Percentiles rank a stretch among this genome's conserved stretches.
These are phyloP conservation scores for Gallinago media DNA, from an alignment of 2,113 vertebrate species.

Conservation along the genomic window DNA sequence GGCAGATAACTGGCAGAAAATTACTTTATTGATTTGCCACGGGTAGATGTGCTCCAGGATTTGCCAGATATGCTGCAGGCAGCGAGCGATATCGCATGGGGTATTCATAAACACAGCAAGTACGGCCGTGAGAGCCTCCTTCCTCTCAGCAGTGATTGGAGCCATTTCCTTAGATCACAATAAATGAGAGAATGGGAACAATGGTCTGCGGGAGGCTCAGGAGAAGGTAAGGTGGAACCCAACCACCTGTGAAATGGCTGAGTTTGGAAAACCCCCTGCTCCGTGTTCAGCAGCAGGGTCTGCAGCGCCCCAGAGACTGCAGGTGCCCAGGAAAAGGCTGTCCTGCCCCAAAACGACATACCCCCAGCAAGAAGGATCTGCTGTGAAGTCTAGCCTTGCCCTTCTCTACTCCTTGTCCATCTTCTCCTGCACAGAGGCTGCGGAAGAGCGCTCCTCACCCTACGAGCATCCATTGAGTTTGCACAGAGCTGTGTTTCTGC, in stretches of 20 bases:
- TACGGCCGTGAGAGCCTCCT: background rate
- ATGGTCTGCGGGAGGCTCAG: rapidly evolving
- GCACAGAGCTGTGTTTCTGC: rapidly evolving
- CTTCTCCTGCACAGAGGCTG: background rate
- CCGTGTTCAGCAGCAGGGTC: background rate
- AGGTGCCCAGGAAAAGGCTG: rapidly evolving
- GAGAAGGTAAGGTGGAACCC: background rate
- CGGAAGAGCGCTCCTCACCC: background rate
- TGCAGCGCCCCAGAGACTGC: background rate
- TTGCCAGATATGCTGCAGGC: background rate
- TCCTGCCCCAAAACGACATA: rapidly evolving
- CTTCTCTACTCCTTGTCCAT: background rate
- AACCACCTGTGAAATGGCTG: background rate
- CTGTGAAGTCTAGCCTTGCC: background rate
- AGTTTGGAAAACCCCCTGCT: background rate
- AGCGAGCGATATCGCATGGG: rapidly evolving
- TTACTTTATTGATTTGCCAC: background rate
- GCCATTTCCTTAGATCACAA: rapidly evolving
- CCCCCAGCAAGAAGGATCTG: background rate
- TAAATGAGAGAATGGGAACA: background rate
- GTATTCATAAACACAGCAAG: rapidly evolving
- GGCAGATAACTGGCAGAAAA: background rate
- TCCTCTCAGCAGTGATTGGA: background rate
- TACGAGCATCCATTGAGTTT: rapidly evolving
- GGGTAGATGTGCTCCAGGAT: background rate